Evolutionary conservation across 2,113 vertebrate species (phyloP).

Genomic region (Trematocara unimaculatum): DNA sequence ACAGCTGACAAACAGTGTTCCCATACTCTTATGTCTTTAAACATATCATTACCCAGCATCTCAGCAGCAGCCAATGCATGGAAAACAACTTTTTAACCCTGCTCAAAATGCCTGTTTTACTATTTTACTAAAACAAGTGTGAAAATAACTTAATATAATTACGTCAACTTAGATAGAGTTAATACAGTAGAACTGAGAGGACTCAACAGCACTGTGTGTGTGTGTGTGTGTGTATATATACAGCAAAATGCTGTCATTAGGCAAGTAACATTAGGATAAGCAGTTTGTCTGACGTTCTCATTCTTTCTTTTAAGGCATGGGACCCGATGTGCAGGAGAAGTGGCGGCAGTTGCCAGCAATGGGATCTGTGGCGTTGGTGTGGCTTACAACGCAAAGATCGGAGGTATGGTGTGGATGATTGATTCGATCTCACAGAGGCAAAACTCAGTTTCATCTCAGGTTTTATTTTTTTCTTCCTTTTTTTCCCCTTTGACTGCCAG

Average conservation of each 20-base stretch:
- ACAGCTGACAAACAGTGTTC: conserved; percentile 35
- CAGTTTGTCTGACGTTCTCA: background rate
- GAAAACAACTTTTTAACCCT: background rate
- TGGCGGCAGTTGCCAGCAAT: conserved; percentile 92
- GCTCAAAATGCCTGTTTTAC: background rate
- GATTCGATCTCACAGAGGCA: background rate
- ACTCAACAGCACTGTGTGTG: background rate
- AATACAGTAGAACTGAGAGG: background rate
- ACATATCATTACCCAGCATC: conserved; percentile 66
- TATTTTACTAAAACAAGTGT: background rate
- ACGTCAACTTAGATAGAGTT: background rate
- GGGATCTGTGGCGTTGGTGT: conserved; percentile 92
- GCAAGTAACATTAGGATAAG: background rate
- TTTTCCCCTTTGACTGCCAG: background rate
- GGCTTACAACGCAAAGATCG: conserved; percentile 91
- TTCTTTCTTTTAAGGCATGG: conserved; percentile 77
- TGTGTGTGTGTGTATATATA: background rate
- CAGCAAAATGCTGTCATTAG: background rate
- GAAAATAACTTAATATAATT: background rate
- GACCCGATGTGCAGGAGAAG: conserved; percentile 92
- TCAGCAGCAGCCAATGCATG: background rate
- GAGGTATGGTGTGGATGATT: conserved; percentile 74
- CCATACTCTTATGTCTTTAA: conserved; percentile 61
- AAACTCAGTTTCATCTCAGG: background rate
- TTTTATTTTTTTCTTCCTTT: background rate